phyloP scores from a whole-genome alignment of 2,888 invertebrate species.

The Eupithecia abbreviata region DNA sequence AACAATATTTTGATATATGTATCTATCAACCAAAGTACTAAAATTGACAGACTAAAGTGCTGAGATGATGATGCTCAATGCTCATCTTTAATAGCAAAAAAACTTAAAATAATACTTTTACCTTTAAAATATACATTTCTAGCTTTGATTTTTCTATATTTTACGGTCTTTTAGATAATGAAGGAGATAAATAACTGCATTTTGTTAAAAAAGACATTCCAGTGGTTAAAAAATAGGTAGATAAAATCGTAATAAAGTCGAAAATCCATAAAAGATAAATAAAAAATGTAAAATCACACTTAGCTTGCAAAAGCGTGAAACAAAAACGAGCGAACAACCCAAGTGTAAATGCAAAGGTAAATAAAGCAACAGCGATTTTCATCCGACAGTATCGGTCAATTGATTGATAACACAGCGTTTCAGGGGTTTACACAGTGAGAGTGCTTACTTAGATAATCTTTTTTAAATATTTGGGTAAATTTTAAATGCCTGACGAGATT shows the following conservation, averaged over 20 bases:
- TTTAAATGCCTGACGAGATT: not conserved
- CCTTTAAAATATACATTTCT: not conserved
- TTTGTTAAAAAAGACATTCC: not conserved
- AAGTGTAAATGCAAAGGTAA: conserved; percentile 18
- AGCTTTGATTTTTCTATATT: not conserved
- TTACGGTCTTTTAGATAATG: too few relatives aligned
- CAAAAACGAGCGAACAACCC: conserved; percentile 15
- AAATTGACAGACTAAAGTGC: not conserved
- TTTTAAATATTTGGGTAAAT: not conserved
- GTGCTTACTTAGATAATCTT: not conserved
- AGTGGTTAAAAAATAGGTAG: not conserved
- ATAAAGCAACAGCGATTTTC: conserved; percentile 21
- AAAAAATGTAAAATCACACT: not conserved
- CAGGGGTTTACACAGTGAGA: conserved; percentile 3
- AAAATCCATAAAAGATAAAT: too few relatives aligned
- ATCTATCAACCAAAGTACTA: not conserved
- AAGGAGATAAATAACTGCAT: not conserved
- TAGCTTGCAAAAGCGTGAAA: conserved; percentile 4
- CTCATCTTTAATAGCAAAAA: not conserved
- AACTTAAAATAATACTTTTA: too few relatives aligned
- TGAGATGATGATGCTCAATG: not conserved
- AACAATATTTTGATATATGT: not conserved
- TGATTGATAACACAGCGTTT: conserved; percentile 21
- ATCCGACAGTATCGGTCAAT: conserved; percentile 27
- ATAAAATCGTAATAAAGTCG: too few relatives aligned